phyloP scores from a whole-genome alignment of 35 echinoderm and acorn worm species.

The Apostichopus japonicus region DNA sequence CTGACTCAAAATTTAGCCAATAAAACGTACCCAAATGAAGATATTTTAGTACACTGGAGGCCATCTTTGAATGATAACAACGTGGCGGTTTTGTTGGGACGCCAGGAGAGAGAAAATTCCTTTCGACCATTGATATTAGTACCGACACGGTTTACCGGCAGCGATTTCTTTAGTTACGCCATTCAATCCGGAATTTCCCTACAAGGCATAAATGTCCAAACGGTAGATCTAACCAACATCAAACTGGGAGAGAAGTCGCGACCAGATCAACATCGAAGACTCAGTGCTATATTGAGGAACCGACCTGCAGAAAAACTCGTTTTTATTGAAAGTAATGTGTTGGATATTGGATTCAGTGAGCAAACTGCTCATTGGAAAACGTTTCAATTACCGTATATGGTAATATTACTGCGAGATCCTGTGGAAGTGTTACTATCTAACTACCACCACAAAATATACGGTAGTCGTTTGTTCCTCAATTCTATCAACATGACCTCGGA shows the following conservation, averaged over 20 bases:
- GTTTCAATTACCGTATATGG: background rate
- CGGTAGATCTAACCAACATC: too few relatives aligned
- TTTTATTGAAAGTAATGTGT: too few relatives aligned
- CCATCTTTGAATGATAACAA: background rate
- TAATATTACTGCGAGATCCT: background rate
- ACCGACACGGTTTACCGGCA: background rate
- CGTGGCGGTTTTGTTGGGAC: background rate
- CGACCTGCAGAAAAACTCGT: too few relatives aligned
- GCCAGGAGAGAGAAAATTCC: background rate
- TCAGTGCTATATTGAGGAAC: too few relatives aligned
- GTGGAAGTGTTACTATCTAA: background rate
- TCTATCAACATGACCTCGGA: background rate
- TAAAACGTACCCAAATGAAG: background rate
- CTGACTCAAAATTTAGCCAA: too few relatives aligned
- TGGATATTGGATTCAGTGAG: too few relatives aligned
- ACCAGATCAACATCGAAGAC: too few relatives aligned
- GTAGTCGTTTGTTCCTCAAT: background rate
- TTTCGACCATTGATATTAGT: background rate
- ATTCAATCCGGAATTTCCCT: background rate
- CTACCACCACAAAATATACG: slow-evolving; percentile 11
- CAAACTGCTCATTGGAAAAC: background rate
- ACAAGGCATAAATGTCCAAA: too few relatives aligned
- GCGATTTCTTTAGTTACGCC: background rate
- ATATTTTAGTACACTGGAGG: background rate
- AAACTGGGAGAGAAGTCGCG: too few relatives aligned